These are phyloP conservation scores for Donacobius atricapilla DNA, from an alignment of 2,113 vertebrate species.

Conservation along the genomic window DNA sequence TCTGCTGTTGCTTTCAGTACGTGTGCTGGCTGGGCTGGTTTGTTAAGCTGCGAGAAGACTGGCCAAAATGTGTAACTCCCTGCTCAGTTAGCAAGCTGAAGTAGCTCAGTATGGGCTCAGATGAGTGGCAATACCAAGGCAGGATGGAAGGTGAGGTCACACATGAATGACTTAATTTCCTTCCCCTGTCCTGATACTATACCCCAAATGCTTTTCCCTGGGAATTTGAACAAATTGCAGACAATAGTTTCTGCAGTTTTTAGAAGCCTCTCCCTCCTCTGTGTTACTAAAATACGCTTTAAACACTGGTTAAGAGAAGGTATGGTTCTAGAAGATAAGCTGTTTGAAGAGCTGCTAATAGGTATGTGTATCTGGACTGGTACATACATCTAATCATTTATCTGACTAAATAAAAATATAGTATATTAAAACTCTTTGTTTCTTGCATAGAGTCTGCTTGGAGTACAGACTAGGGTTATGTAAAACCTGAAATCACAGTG, in stretches of 20 bases:
- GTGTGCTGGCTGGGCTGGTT: background rate
- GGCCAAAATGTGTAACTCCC: background rate
- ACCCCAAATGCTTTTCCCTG: background rate
- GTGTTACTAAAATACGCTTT: background rate
- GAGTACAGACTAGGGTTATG: background rate
- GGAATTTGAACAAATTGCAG: background rate
- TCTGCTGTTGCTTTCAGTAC: background rate
- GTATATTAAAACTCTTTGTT: background rate
- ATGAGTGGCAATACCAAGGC: background rate
- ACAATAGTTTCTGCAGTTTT: background rate
- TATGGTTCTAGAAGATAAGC: background rate
- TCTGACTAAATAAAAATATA: background rate
- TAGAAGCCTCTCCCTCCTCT: background rate
- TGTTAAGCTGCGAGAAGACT: background rate
- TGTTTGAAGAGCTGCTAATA: background rate
- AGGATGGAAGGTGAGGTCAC: background rate
- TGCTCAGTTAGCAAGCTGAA: background rate
- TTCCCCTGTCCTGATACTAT: background rate
- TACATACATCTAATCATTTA: accelerated
- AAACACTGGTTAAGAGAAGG: background rate
- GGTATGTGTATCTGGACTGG: background rate
- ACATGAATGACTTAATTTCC: background rate
- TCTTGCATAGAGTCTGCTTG: background rate
- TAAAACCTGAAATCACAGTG: background rate
- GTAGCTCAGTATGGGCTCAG: background rate